phyloP scores from a whole-genome alignment of 2,797 vertebrate species.

The Tapirus indicus region DNA sequence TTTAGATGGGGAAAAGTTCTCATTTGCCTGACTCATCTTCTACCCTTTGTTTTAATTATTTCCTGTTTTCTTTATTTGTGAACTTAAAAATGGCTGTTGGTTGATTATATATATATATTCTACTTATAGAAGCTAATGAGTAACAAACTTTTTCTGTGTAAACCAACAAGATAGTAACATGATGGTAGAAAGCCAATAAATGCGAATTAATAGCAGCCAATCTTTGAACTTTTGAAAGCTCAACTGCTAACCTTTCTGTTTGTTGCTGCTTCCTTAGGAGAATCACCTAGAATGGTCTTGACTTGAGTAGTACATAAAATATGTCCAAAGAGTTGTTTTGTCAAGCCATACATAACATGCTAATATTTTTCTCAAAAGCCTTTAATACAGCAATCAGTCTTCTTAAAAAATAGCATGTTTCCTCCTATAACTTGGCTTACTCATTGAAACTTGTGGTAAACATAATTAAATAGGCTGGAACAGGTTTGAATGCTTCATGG shows the following conservation, averaged over 20 bases:
- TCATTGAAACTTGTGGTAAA: slow-evolving; percentile 71
- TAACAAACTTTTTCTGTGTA: not conserved
- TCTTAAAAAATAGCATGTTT: slow-evolving; percentile 72
- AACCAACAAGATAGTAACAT: not conserved
- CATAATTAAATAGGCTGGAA: slow-evolving; percentile 69
- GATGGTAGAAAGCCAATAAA: not conserved
- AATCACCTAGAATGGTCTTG: slow-evolving; percentile 78
- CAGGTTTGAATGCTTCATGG: slow-evolving; percentile 69
- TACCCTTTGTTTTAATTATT: slow-evolving; percentile 76
- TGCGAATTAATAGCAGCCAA: slow-evolving; percentile 1
- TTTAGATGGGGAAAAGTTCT: slow-evolving; percentile 27
- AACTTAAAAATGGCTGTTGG: slow-evolving; percentile 81
- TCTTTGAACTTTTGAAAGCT: slow-evolving; percentile 60
- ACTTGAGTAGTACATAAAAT: slow-evolving; percentile 75
- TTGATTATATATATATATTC: slow-evolving; percentile 33
- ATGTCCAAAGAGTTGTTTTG: slow-evolving; percentile 63
- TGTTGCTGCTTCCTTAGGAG: slow-evolving; percentile 62
- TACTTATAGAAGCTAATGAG: not conserved
- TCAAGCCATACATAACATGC: slow-evolving; percentile 70
- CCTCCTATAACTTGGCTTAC: slow-evolving; percentile 55
- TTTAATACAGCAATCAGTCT: slow-evolving; percentile 77
- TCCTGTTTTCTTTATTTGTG: slow-evolving; percentile 85
- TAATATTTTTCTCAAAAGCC: slow-evolving; percentile 71
- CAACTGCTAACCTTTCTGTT: slow-evolving; percentile 52
- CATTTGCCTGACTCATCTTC: not conserved